Base-by-base conservation (phyloP, 2,888 invertebrate species). In the Nemotelus pantherinus region DNA sequence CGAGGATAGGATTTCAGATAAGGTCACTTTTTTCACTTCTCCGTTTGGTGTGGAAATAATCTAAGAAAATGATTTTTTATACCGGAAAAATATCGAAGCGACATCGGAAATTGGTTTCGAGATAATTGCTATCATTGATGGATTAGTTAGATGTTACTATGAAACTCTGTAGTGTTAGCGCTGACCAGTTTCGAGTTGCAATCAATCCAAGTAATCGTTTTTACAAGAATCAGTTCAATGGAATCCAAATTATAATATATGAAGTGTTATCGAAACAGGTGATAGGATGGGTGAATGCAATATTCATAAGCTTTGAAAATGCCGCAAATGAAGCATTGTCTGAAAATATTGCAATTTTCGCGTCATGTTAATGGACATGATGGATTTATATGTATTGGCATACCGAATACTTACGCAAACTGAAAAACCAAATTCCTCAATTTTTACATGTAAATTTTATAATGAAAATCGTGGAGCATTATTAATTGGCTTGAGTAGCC, bases 71-170 rank as follows among this genome's bases (percentile, higher is more conserved):
- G 63, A 74, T 10, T 63, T 60, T 74, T 74, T 57, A 63, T 48
- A 74, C 74, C 48, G 48, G 47, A 50, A 74, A 74, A 74, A 63
- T 74, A 74, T 74, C 74, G 39, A n/a, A 44, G 63, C 50, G 74
- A 74, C 74, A 48, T 60, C 50, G 74, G 63, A 74, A 74, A 74
- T 74, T 74, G 74, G 74, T 76, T 53, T 76, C 65, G 65, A 65
- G 76, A 48, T 76, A 76, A 76, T 76, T 76, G 76, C 76, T 65
- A 65, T 76, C 76, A 76, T 58, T 70, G 70, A 70, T 70, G 25
- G 25, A 25, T 25, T 43, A 43, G 55, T 47, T 47, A 25, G 39
- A 5, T 48, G 48, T 74, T 63, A 63, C 63, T 74, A 63, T 68
- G 48, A 68, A 50, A 47, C 25, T 58, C 39, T n/a, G n/a, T 58